A percentile compares a stretch with the other conserved stretches of the same genome.
These are phyloP conservation scores for Plebejus argus DNA, from an alignment of 2,888 invertebrate genomes.

Conservation along the genomic window DNA sequence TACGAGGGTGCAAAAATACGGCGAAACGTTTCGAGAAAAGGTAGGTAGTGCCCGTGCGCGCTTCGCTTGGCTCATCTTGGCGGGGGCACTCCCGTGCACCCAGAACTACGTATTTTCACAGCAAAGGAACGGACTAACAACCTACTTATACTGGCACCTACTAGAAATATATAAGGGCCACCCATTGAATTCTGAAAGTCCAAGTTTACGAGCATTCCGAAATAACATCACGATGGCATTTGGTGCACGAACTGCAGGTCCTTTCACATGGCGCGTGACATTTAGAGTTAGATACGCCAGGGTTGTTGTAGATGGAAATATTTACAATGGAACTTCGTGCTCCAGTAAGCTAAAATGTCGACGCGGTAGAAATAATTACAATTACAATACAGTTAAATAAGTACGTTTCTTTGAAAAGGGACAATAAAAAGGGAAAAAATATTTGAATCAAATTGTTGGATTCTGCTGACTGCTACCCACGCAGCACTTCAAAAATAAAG, in stretches of 20 bases:
- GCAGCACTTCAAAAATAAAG: not conserved
- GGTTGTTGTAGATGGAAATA: conserved; percentile 37
- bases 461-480: not conserved
- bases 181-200: conserved; percentile 35
- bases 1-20: too few relatives aligned
- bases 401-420: not conserved
- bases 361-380: conserved; percentile 34
- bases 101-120: not conserved
- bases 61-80: too few relatives aligned
- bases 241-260: conserved; percentile 56
- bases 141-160: not conserved
- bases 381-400: not conserved
- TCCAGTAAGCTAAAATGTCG: conserved; percentile 45
- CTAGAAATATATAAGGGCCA: conserved; percentile 21
- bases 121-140: not conserved
- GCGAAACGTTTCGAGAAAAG: too few relatives aligned
- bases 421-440: not conserved
- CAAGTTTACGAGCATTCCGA: conserved; percentile 55
- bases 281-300: conserved; percentile 54
- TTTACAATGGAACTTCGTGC: conserved; percentile 24
- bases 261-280: conserved; percentile 66
- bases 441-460: not conserved
- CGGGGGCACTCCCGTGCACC: too few relatives aligned
- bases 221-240: conserved; percentile 69
- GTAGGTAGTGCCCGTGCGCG: too few relatives aligned